Evolutionary conservation across 2,797 vertebrate species (phyloP).

Genomic region (Okamejei kenojei): DNA sequence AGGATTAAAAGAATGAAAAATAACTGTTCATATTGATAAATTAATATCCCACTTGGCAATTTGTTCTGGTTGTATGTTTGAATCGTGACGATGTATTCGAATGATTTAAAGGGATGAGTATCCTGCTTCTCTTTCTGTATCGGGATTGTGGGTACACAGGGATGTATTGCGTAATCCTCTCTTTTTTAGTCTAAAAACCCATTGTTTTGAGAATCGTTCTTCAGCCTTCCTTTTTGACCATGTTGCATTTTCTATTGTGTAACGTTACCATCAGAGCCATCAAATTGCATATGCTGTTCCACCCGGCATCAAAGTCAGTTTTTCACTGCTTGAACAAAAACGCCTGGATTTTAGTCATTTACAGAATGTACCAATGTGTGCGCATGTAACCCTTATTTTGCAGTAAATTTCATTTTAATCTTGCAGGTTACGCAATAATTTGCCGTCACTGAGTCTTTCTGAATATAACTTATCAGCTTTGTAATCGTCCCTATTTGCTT

Average conservation of each 20-base stretch:
- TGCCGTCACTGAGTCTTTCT: constrained; percentile 54
- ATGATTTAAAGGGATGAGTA: background rate
- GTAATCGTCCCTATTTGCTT: constrained; percentile 60
- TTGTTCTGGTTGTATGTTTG: background rate
- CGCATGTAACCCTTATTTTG: constrained; percentile 25
- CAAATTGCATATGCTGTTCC: background rate
- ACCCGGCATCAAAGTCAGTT: background rate
- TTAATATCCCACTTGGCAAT: background rate
- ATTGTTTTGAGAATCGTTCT: background rate
- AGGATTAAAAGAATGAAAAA: background rate
- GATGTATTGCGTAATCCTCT: too few relatives aligned
- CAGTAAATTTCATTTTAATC: background rate
- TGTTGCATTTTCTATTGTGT: background rate
- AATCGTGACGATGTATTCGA: background rate
- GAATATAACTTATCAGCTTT: constrained; percentile 69
- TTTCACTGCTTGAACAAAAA: background rate
- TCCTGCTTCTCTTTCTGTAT: background rate
- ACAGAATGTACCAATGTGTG: background rate
- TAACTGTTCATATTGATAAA: background rate
- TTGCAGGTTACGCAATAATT: constrained; percentile 43
- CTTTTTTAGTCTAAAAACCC: background rate
- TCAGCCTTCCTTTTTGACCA: background rate
- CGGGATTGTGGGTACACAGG: background rate
- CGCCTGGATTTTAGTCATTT: constrained; percentile 12
- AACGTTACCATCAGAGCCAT: background rate